Percentiles rank a stretch among this genome's conserved stretches.
phyloP scores from a whole-genome alignment of 2,113 vertebrate genomes.

The Calidris pugnax region DNA sequence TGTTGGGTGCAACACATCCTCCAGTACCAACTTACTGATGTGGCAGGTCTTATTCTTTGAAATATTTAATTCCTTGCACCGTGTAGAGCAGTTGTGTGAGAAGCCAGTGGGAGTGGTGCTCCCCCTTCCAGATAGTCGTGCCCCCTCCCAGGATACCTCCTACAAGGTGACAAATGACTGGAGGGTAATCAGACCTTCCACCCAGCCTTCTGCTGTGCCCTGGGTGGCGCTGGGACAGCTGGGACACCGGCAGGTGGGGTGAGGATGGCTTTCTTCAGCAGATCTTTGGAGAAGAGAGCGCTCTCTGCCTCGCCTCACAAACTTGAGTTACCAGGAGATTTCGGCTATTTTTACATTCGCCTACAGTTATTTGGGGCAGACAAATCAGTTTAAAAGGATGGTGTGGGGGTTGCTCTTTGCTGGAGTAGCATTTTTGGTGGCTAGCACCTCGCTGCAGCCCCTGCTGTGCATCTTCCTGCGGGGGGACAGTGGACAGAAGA shows the following conservation, averaged over 20 bases:
- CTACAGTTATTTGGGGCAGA: neutral
- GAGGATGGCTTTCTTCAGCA: neutral
- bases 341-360: neutral
- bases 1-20: neutral
- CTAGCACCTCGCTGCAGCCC: fast-evolving
- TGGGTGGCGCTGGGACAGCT: neutral
- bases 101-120: neutral
- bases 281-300: neutral
- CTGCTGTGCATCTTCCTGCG: neutral
- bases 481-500: neutral
- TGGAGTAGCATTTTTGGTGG: neutral
- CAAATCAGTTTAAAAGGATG: neutral
- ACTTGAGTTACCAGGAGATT: neutral
- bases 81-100: neutral
- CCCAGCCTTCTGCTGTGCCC: neutral
- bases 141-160: neutral
- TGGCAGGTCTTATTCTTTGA: neutral
- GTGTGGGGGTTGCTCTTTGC: fast-evolving
- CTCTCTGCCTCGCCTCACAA: neutral
- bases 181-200: neutral
- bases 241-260: fast-evolving
- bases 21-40: neutral
- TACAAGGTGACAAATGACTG: neutral
- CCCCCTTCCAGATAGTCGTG: neutral
- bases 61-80: neutral